phyloP scores from a whole-genome alignment of 2,888 invertebrate genomes.

The Cynaeus angustus region DNA sequence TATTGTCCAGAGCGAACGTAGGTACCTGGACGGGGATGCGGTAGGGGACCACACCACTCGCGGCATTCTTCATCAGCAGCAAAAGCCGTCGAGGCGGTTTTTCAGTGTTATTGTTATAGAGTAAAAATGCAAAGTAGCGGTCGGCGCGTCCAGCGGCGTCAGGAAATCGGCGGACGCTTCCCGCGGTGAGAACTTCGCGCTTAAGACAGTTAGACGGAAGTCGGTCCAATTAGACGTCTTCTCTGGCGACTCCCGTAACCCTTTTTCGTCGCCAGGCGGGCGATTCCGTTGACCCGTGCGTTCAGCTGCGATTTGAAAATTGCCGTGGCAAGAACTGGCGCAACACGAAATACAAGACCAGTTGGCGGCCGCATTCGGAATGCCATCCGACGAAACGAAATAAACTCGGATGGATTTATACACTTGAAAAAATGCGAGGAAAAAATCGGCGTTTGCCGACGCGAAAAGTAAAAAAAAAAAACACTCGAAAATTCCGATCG shows the following conservation, averaged over 20 bases:
- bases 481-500: slow-evolving; percentile 42
- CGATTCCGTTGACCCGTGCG: not conserved
- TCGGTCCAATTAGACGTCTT: not conserved
- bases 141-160: not conserved
- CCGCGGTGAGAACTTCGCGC: not conserved
- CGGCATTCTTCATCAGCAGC: slow-evolving; percentile 3
- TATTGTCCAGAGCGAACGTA: slow-evolving; percentile 6
- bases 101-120: not conserved
- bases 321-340: slow-evolving; percentile 17
- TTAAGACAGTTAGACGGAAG: not conserved
- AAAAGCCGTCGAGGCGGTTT: not conserved
- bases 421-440: slow-evolving; percentile 13
- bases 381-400: slow-evolving; percentile 24
- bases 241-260: not conserved
- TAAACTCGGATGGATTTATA: slow-evolving; percentile 11
- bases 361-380: slow-evolving; percentile 25
- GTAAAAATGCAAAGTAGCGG: not conserved
- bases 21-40: slow-evolving; percentile 23
- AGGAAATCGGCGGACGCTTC: not conserved
- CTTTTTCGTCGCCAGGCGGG: not conserved
- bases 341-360: slow-evolving; percentile 30
- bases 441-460: slow-evolving; percentile 19
- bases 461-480: slow-evolving; percentile 28
- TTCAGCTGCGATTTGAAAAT: slow-evolving; percentile 16
- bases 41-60: slow-evolving; percentile 20